Evolutionary conservation across 2,797 vertebrate species (phyloP), one percentile per base, ranked within the genome.

Genomic region (Cottoperca gobio): DNA sequence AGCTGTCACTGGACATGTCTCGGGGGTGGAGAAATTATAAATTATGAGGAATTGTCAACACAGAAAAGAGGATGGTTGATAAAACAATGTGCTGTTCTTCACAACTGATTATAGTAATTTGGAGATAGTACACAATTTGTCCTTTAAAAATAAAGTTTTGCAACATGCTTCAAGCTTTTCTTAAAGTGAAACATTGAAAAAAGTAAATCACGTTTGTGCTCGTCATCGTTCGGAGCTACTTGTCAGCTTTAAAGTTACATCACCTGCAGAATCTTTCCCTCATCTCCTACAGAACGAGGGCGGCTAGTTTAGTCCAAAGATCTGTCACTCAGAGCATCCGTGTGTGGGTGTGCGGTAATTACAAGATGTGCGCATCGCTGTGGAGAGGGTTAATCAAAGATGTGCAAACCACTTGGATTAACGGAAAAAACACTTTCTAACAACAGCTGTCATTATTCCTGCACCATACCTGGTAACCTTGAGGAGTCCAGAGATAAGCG

Each of bases 321-420:
- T 80, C 40, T 67, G 57, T 85, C 59, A 28, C 40, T 81, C 69
- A 23, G 59, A 79, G 42, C 59, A 53, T 63, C 63, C 42, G 40
- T 55, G 62, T 66, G 84, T 81, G 84, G 81, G 78, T 60, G 82
- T 82, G 64, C 5, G 2, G 70, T 87, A 89, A 89, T 85, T 81
- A 82, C 73, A 79, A 61, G 70, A 80, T 75, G 64, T 58, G 58
- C 3, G 6, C 73, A 52, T 82, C 69, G 76, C 49, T 46, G 70
- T 68, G 63, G 65, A 75, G 69, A 73, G 61, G 37, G 55, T 76
- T 80, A 70, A 89, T 81, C 78, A 87, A 81, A 74, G 66, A 61
- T 78, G 49, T 45, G 79, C 55, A 31, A 79, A 40, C 52, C 21
- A 50, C 60, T 76, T 48, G 10, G 59, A 81, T 73, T 53, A 52